Evolutionary conservation across 2,113 vertebrate genomes (phyloP), one percentile per base, ranked within the genome.

Genomic region (Sphyrna mokarran): DNA sequence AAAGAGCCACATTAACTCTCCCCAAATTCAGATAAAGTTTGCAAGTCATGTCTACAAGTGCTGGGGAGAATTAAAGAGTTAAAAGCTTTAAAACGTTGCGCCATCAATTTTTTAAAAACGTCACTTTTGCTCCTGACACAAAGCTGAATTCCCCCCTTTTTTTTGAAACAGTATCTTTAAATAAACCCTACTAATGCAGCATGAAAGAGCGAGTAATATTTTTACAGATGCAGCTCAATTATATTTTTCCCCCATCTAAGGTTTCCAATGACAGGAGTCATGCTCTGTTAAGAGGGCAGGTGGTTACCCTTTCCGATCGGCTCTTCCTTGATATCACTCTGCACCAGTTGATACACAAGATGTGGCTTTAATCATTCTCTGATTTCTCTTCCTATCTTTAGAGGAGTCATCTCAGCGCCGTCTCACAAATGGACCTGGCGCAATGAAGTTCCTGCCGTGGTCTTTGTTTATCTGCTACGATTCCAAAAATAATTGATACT

Each of bases 181-280:
- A 95, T 40, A 95, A 95, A 95, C 66, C 70, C 23, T 94, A 29
- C 68, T 70, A 94, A 94, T 94, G 63, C 93, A 94, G 93, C 66
- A 68, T 72, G 14, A 72, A 72, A 72, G 68, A 76, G 29, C 20
- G 6, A 54, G 40, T 72, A 72, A 76, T 72, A 43, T 72, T 48
- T 63, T 94, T 70, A 29, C 40, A 70, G 37, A 90, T 90, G 87
- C 61, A 33, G 61, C n/a, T n/a, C 87, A 91, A 69, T 70, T 72
- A 43, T 43, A 70, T 70, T 94, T 54, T 23, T 40, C 68, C 3
- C 69, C 69, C 94, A 72, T 72, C 68, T 93, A 93, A 93, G 37
- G 61, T 66, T 63, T 54, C 69, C 37, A 26, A 3, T 18, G 94
- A 95, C 4, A 33, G 69, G 94, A 72, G 40, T 54, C 94, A 72